Conservation (phyloP, 2,888 invertebrate species). For the Eristalis tenax region DNA sequence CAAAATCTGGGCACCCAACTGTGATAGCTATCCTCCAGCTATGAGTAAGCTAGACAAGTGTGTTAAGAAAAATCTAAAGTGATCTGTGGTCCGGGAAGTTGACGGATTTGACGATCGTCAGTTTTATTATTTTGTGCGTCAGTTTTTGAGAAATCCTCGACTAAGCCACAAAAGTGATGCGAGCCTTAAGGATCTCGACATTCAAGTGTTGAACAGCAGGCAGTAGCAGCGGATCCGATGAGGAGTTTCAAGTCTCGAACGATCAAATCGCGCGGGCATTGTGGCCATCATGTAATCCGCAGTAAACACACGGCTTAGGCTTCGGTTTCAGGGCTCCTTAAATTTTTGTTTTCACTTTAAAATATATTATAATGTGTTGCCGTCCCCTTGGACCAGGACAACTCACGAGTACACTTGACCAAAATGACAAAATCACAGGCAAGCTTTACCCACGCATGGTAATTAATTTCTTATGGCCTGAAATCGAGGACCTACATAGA, state of each 20-base stretch:
- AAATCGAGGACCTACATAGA: too few relatives aligned
- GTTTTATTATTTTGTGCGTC: slow-evolving; percentile 78
- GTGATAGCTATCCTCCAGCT: slow-evolving; percentile 74
- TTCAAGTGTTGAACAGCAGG: slow-evolving; percentile 4
- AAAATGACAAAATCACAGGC: too few relatives aligned
- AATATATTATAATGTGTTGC: too few relatives aligned
- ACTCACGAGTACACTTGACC: too few relatives aligned
- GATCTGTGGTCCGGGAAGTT: slow-evolving; percentile 69
- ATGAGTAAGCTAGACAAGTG: slow-evolving; percentile 76
- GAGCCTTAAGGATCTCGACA: slow-evolving; percentile 54
- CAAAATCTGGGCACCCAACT: slow-evolving; percentile 93
- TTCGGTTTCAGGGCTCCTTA: too few relatives aligned
- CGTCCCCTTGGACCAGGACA: too few relatives aligned
- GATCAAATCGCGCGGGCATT: slow-evolving; percentile 57
- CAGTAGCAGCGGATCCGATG: slow-evolving; percentile 63
- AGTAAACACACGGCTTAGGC: slow-evolving; percentile 13
- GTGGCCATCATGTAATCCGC: slow-evolving; percentile 61
- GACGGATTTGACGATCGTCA: slow-evolving; percentile 76
- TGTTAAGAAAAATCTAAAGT: slow-evolving; percentile 77
- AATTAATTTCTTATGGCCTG: too few relatives aligned
- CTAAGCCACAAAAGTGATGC: slow-evolving; percentile 59
- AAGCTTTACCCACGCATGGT: too few relatives aligned
- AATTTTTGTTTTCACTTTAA: not conserved
- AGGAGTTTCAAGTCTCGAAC: slow-evolving; percentile 53
- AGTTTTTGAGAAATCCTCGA: slow-evolving; percentile 74